Evolutionary conservation across 2,888 invertebrate species (phyloP), one percentile per base, ranked within the genome.

Genomic region (Sinotaia quadrata): DNA sequence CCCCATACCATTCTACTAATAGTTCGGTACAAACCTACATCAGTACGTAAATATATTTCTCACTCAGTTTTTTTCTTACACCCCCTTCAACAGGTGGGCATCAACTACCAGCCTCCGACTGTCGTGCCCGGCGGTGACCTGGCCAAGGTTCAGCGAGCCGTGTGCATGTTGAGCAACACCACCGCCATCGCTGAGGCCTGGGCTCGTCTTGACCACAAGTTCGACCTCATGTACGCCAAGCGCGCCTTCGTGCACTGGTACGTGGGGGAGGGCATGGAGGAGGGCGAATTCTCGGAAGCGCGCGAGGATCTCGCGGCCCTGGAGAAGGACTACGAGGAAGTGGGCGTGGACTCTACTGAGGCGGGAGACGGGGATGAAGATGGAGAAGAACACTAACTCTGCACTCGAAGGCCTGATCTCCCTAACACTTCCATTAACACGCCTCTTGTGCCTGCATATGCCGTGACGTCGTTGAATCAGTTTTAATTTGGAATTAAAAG

Each of bases 161-260:
- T 68, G n/a, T 68, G 68, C 47, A 68, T 68, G 68, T 44, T 68
- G 44, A 68, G 68, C 24, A 68, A 68, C 47, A 68, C 68, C 10
- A 68, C 68, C 7, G 68, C 68, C 15, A 56, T 68, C 12, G 68
- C 68, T 7, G 68, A 68, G 37, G 68, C 68, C 15, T 68, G 68
- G 68, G 68, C 61, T 27, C 52, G 68, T 27, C 61, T 68, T 33
- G 61, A 67, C 27, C 67, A 67, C 41, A 67, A 67, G 51, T 67
- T 67, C 37, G 67, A 67, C 41, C 59, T 67, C 12, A 67, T 67
- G 67, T 67, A 67, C 31, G 67, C 67, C 47, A 67, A 67, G n/a
- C 51, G 67, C 36, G 61, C 68, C 18, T 68, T 68, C 36, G 68
- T 68, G n/a, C 68, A 68, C 44, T 68, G 68, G 68, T 63, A 63